Conservation (phyloP, 2,113 vertebrate species). For the Dromiciops gliroides region DNA sequence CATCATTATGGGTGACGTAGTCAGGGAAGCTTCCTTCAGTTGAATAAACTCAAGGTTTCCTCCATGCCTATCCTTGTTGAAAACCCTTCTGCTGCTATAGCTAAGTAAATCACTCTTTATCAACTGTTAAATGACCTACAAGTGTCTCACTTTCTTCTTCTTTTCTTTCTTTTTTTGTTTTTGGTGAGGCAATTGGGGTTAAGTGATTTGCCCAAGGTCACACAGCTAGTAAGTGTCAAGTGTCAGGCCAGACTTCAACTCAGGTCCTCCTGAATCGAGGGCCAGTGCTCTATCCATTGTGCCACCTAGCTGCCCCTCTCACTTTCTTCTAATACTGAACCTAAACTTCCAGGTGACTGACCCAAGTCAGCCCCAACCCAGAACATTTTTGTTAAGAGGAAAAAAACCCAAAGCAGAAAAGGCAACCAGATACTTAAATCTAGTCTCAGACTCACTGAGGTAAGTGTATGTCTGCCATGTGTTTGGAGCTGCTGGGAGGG, state of each 20-base stretch:
- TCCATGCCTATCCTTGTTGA: neutral
- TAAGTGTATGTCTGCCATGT: neutral
- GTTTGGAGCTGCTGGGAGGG: neutral
- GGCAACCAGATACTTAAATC: neutral
- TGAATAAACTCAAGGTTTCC: neutral
- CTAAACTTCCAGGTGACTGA: neutral
- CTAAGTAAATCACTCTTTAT: neutral
- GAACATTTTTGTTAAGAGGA: neutral
- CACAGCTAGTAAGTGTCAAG: no score
- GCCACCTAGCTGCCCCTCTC: no score
- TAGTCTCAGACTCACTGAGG: neutral
- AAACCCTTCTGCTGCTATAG: neutral
- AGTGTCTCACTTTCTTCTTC: neutral
- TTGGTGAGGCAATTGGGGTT: no score
- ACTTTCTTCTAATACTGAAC: neutral
- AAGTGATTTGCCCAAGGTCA: no score
- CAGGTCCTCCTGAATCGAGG: no score
- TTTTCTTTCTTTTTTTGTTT: no score
- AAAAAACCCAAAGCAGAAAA: neutral
- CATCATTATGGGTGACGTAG: neutral
- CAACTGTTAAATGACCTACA: neutral
- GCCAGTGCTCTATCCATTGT: no score
- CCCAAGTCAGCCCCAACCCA: neutral
- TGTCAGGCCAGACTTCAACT: no score
- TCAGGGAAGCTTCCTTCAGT: neutral